phyloP scores from a whole-genome alignment of 2,113 vertebrate genomes.

The Pithys albifrons region DNA sequence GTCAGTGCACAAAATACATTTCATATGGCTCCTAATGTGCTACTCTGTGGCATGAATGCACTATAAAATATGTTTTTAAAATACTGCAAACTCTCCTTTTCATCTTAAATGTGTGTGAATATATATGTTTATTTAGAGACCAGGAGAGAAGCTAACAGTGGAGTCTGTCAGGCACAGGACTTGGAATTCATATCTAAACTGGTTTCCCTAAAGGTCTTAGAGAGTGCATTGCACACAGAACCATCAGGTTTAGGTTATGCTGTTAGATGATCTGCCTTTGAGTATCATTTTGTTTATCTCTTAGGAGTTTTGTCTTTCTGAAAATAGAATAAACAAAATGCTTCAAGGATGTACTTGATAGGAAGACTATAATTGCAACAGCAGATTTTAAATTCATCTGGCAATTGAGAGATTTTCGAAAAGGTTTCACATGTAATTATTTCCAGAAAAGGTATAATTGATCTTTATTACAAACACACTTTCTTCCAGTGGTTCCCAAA shows the following conservation, averaged over 20 bases:
- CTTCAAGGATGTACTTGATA: not conserved
- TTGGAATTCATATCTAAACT: not conserved
- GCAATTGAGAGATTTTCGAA: not conserved
- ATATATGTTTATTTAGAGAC: not conserved
- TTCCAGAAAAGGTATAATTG: not conserved
- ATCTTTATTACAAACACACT: not conserved
- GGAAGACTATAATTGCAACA: not conserved
- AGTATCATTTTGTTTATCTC: not conserved
- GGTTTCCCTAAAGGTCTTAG: not conserved
- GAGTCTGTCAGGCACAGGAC: not conserved
- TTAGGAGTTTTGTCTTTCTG: not conserved
- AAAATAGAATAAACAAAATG: not conserved
- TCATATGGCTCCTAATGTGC: not conserved
- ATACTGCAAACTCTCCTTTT: not conserved
- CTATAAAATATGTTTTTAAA: not conserved
- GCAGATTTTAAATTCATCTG: not conserved
- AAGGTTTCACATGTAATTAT: not conserved
- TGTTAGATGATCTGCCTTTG: not conserved
- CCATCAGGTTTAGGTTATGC: not conserved
- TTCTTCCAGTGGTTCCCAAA: not conserved
- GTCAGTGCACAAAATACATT: not conserved
- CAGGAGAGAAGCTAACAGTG: not conserved
- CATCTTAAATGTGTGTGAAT: not conserved
- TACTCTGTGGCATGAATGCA: not conserved
- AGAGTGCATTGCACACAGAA: not conserved